phyloP scores from a whole-genome alignment of 2,113 vertebrate genomes.

The Rutilus rutilus region DNA sequence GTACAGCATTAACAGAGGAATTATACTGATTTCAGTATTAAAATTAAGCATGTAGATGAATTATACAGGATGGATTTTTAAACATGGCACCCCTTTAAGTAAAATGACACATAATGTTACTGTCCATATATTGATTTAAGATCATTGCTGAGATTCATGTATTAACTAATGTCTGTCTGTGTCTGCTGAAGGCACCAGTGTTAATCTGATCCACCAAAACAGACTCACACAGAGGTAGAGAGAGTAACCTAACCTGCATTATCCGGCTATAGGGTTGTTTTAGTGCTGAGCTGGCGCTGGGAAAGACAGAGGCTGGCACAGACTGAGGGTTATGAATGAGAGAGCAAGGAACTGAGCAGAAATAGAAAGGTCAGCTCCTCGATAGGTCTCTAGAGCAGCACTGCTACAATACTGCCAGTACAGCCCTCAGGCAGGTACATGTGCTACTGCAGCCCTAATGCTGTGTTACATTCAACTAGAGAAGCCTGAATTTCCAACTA shows the following conservation, averaged over 20 bases:
- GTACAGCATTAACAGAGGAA: not conserved
- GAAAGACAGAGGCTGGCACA: conserved; percentile 33
- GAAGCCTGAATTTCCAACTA: not conserved
- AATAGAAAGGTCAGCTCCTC: conserved; percentile 40
- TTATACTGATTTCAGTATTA: not conserved
- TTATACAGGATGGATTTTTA: not conserved
- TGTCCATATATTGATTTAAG: not conserved
- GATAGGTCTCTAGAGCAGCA: conserved; percentile 9
- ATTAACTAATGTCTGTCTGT: conserved; percentile 2
- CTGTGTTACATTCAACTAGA: not conserved
- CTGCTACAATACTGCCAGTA: conserved; percentile 1
- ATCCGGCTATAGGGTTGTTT: conserved; percentile 11
- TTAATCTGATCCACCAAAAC: conserved; percentile 27
- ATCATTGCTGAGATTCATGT: not conserved
- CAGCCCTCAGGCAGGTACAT: conserved; percentile 26
- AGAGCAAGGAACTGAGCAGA: conserved; percentile 24
- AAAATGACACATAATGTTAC: not conserved
- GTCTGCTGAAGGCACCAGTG: not conserved
- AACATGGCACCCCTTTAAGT: not conserved
- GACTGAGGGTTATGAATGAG: conserved; percentile 39
- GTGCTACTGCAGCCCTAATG: conserved; percentile 4
- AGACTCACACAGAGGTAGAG: not conserved
- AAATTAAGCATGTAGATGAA: not conserved
- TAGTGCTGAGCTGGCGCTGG: conserved; percentile 31
- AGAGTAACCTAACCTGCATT: conserved; percentile 35